Evolutionary conservation across 1,140 invertebrate species (phyloP), one percentile per base, ranked within the genome.

Genomic region (Notospermus geniculatus): DNA sequence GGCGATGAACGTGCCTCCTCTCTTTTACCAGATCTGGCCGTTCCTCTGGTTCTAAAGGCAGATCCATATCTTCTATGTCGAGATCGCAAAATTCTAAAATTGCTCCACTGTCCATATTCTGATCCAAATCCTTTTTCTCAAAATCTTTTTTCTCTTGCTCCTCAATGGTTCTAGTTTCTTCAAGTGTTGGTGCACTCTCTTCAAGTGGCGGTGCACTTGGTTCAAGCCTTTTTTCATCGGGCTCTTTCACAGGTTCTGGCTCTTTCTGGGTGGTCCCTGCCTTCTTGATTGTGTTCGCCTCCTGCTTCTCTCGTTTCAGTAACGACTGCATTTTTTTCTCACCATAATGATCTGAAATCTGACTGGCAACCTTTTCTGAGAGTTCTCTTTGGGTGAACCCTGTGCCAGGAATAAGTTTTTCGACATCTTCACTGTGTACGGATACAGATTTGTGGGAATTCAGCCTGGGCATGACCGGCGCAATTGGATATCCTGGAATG

Each of bases 391-490:
- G 30, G 5, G 73, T 77, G 30, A 77, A 52, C 15, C 71, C 57
- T 23, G 73, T 79, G 36, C 74, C 75, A 43, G 75, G 77, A 28
- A 72, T 73, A 1, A 70, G 23, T 15, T 59, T 56, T 28, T 62
- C 46, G 22, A 62, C 43, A 23, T 72, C 66, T n/a, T 68, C 63
- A 36, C 30, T 60, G 9, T 59, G 62, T 2, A 63, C 65, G 17
- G 46, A 39, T 59, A 46, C 45, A 45, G 55, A 54, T 5, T 54
- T 60, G 0, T 54, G 43, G 9, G 63, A 64, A 39, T 62, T 58
- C n/a, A 67, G 2, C 57, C 62, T 57, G 39, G 53, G 59, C 4
- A 60, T 60, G n/a, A 69, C 64, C 19, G 67, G 36, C 1, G 60
- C 36, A 58, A 41, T 67, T 27, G 52, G 65, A 27, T 66, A 68